A percentile compares a stretch with the other conserved stretches of the same genome.
Evolutionary conservation across 2,797 vertebrate species (phyloP).

Genomic region (Arremon brunneinucha): DNA sequence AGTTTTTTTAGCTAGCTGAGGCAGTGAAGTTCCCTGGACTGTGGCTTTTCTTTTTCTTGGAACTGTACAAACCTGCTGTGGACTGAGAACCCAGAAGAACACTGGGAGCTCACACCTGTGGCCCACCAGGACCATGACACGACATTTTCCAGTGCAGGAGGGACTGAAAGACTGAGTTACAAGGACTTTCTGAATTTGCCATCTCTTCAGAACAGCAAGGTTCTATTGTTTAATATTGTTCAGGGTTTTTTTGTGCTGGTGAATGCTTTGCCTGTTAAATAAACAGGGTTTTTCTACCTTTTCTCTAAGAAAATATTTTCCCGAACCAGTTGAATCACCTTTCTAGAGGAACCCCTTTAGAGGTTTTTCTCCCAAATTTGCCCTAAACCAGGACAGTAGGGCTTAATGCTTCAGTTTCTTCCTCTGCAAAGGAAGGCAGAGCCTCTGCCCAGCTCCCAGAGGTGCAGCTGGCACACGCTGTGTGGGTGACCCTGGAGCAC

Average conservation of each 20-base stretch:
- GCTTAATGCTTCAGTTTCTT: not conserved
- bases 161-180: not conserved
- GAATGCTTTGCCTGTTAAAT: not conserved
- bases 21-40: not conserved
- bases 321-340: not conserved
- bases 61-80: not conserved
- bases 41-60: not conserved
- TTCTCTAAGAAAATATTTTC: not conserved
- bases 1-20: not conserved
- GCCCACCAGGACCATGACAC: fast-evolving
- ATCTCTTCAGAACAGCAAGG: not conserved
- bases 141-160: not conserved
- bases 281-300: not conserved
- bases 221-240: not conserved
- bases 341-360: not conserved
- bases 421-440: not conserved
- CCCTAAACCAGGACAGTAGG: not conserved
- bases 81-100: not conserved
- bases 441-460: not conserved
- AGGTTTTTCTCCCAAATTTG: not conserved
- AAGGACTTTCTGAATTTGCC: not conserved
- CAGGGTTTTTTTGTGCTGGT: not conserved
- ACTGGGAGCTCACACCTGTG: not conserved
- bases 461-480: fast-evolving
- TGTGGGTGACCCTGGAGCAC: fast-evolving